Base-by-base conservation (phyloP, 2,113 vertebrate genomes). In the Bagarius yarrelli region DNA sequence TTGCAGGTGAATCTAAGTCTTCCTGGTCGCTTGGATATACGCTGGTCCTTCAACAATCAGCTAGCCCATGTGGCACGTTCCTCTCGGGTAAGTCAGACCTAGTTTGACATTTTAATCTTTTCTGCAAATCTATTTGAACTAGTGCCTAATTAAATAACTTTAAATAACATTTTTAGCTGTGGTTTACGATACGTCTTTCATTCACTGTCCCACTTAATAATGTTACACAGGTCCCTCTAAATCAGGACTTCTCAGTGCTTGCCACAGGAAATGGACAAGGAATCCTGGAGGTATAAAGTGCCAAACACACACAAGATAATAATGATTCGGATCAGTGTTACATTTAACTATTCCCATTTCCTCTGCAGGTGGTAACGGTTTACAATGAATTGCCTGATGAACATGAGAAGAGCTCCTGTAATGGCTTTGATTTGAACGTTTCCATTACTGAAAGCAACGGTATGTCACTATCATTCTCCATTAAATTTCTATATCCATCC, bases 251-350 rank as follows among this genome's bases (percentile, higher is more conserved):
- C 76, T 87, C 61, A 0, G 93, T 95, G 21, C 87, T 76, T 32
- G 95, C 94, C 0, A 79, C 76, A 81, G 95, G 95, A 15, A 88
- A 76, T 0, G 95, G 95, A 44, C 86, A 91, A 77, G 95, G 94
- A 63, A 93, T 94, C 0, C 84, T 96, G 78, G 95, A 95, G 0
- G 94, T 96, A 81, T 40, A 81, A 47, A 25, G n/a, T 19, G 13
- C 4, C 44, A 19, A 19, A 77, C 3, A 12, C 12, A 34, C 79
- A 5, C 50, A 53, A 21, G 16, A 11, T 34, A 34, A 5, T 16
- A 11, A 30, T 21, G 50, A 30, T 11, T 23, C 52, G 16, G 13
- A 27, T 11, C 21, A 50, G 27, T 23, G 30, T 53, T 18, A 55
- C 13, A 8, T 67, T 13, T 59, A 23, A 27, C 64, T n/a, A 0